Evolutionary conservation across 2,888 invertebrate species (phyloP).

Genomic region (Melanostoma mellinum): DNA sequence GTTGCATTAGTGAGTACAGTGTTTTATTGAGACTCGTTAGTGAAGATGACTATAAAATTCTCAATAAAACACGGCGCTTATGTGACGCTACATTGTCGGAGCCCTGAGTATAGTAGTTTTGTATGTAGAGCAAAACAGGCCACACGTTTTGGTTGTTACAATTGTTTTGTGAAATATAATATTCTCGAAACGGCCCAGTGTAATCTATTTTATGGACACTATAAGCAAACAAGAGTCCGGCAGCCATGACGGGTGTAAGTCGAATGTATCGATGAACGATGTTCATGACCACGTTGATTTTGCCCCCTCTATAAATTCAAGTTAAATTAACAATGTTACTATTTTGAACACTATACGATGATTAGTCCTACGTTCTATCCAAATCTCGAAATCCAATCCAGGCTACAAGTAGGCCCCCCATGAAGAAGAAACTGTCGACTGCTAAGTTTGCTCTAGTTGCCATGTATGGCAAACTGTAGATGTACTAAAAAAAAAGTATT

Average conservation of each 20-base stretch:
- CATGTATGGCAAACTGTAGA: slow-evolving; percentile 50
- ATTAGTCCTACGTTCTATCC: slow-evolving; percentile 44
- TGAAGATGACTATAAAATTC: too few species aligned
- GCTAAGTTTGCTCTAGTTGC: slow-evolving; percentile 81
- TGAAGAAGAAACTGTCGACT: slow-evolving; percentile 84
- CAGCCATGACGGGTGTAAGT: slow-evolving; percentile 82
- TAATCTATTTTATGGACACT: slow-evolving; percentile 81
- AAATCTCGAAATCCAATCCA: slow-evolving; percentile 66
- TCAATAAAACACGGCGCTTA: too few species aligned
- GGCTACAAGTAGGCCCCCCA: slow-evolving; percentile 84
- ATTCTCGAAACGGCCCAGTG: slow-evolving; percentile 80
- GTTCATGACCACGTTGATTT: slow-evolving; percentile 74
- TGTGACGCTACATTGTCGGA: too few species aligned
- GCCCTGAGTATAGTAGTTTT: slow-evolving; percentile 79
- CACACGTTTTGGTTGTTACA: slow-evolving; percentile 81
- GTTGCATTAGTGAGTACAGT: too few species aligned
- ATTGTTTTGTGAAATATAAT: not conserved
- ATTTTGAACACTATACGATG: not conserved
- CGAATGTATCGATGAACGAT: slow-evolving; percentile 78
- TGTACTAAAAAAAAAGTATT: slow-evolving; percentile 67
- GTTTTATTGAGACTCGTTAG: too few species aligned
- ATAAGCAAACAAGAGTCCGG: slow-evolving; percentile 81
- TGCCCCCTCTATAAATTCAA: slow-evolving; percentile 67
- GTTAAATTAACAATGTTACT: too few species aligned
- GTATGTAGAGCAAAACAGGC: slow-evolving; percentile 81